Evolutionary conservation across 2,888 invertebrate genomes (phyloP).

Genomic region (Caenorhabditis zanzibari): DNA sequence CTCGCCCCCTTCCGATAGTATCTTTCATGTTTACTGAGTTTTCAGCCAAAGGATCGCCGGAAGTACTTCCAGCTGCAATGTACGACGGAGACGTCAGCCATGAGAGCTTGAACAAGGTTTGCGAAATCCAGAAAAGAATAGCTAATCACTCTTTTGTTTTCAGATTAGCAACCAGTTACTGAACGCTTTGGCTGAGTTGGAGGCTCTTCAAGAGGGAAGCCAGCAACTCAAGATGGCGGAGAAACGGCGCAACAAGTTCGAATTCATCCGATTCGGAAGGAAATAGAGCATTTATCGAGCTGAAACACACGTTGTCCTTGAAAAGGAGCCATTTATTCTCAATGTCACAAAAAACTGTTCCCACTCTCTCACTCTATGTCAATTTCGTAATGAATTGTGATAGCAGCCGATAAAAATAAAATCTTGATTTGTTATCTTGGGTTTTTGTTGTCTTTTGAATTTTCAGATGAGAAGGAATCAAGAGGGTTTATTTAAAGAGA

Average conservation of each 20-base stretch:
- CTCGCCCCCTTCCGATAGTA: neutral
- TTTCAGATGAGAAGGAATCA: neutral
- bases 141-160: conserved; percentile 13
- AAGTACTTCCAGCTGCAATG: conserved; percentile 63
- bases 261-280: conserved; percentile 83
- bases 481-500: conserved; percentile 42
- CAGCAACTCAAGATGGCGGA: conserved; percentile 78
- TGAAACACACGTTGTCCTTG: conserved; percentile 24
- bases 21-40: conserved; percentile 30
- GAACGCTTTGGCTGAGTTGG: conserved; percentile 76
- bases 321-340: conserved; percentile 20
- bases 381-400: conserved; percentile 68
- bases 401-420: conserved; percentile 67
- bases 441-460: neutral
- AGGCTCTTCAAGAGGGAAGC: conserved; percentile 73
- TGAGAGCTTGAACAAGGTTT: conserved; percentile 66
- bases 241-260: conserved; percentile 83
- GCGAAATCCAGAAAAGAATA: neutral
- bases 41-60: conserved; percentile 72
- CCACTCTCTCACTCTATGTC: conserved; percentile 51
- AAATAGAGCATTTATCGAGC: conserved; percentile 66
- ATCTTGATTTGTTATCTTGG: conserved; percentile 50
- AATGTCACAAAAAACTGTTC: conserved; percentile 51
- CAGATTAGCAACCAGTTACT: conserved; percentile 68
- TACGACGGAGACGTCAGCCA: conserved; percentile 66